A percentile compares a stretch with the other conserved stretches of the same genome.
phyloP scores from a whole-genome alignment of 1,140 invertebrate species.

The Brachionus koreanus region DNA sequence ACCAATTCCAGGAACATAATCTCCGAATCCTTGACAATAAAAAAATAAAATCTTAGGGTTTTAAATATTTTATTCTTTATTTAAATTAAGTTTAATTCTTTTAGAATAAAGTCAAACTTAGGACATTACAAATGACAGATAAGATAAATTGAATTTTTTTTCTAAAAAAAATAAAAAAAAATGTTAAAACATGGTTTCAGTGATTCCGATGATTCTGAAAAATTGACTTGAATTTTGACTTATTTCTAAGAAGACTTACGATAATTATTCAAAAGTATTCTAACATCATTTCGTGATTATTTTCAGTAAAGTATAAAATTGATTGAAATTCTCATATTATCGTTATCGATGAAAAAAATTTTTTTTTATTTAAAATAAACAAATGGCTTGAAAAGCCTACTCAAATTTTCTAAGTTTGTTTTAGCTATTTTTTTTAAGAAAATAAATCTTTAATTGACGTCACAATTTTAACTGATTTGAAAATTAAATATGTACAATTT shows the following conservation, averaged over 20 bases:
- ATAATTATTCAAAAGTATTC: too few relatives aligned
- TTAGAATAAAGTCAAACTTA: too few relatives aligned
- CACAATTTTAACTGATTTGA: neutral
- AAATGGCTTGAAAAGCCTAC: neutral
- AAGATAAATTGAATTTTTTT: too few relatives aligned
- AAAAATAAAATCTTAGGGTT: neutral
- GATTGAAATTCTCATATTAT: too few relatives aligned
- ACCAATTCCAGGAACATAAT: constrained; percentile 39
- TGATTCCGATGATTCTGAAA: too few relatives aligned
- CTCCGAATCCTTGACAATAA: constrained; percentile 38
- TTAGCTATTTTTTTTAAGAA: neutral
- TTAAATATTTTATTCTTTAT: too few relatives aligned
- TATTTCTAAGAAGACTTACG: too few relatives aligned
- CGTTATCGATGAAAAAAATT: neutral
- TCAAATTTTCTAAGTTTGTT: neutral
- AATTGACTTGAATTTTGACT: too few relatives aligned
- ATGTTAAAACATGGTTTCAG: neutral
- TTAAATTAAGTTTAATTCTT: too few relatives aligned
- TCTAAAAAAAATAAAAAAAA: neutral
- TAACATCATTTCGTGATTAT: too few relatives aligned
- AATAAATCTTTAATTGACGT: neutral
- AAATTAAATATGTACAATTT: neutral
- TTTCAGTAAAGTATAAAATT: too few relatives aligned
- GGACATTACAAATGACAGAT: too few relatives aligned
- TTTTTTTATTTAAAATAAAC: neutral